Percentiles rank a stretch among this genome's conserved stretches.
These are phyloP conservation scores for Calycopis cecrops DNA, from an alignment of 1,140 invertebrate genomes.

Conservation along the genomic window DNA sequence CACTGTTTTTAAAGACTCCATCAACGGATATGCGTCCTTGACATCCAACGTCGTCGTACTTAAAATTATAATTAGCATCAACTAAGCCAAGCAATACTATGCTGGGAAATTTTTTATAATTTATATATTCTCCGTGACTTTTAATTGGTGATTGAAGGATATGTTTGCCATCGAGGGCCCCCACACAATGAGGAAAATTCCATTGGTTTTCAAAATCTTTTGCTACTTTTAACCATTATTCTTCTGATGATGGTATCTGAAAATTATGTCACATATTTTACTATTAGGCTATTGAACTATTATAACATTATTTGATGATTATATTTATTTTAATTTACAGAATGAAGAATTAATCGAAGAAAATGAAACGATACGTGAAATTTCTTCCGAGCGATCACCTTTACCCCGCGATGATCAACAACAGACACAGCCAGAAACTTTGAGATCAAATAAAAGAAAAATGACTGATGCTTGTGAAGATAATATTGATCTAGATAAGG, in stretches of 20 bases:
- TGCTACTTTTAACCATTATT: constrained; percentile 18
- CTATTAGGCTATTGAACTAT: neutral
- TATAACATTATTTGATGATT: neutral
- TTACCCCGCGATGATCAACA: neutral
- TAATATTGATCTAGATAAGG: no score
- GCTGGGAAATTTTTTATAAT: constrained; percentile 63
- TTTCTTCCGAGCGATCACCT: neutral
- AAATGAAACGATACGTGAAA: no score
- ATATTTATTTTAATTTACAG: no score
- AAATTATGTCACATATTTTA: no score
- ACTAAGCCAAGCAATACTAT: constrained; percentile 64
- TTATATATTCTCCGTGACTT: constrained; percentile 52
- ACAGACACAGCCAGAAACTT: neutral
- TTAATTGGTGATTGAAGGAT: constrained; percentile 23
- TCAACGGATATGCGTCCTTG: constrained; percentile 44
- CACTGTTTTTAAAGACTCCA: constrained; percentile 46
- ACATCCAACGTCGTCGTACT: constrained; percentile 59
- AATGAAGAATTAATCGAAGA: constrained; percentile 1
- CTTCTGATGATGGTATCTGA: constrained; percentile 15
- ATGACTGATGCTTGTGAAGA: no score
- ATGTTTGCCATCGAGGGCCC: constrained; percentile 24
- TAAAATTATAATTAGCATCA: constrained; percentile 65
- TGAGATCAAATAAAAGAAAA: no score
- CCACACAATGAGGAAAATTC: constrained; percentile 20
- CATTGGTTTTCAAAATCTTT: constrained; percentile 18